Evolutionary conservation across 2,797 vertebrate species (phyloP).

Genomic region (Enteromius trimaculatus): DNA sequence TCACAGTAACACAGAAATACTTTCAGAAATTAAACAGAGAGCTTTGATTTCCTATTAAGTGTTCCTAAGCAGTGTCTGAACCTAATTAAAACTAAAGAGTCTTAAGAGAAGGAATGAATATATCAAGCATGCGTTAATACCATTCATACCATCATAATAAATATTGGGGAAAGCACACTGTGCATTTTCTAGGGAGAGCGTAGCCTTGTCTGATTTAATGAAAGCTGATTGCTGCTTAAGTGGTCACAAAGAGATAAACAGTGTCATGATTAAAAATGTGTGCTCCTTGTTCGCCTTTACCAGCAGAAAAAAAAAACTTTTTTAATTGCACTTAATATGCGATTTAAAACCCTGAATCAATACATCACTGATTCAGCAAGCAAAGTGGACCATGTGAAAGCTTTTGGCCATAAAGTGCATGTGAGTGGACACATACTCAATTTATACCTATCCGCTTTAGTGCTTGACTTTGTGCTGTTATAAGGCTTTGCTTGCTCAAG

Average conservation of each 20-base stretch:
- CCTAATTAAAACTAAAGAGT: background rate
- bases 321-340: conserved; percentile 22
- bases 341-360: conserved; percentile 33
- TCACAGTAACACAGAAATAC: background rate
- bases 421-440: background rate
- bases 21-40: background rate
- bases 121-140: background rate
- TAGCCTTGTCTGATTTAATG: conserved; percentile 14
- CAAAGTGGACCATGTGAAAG: conserved; percentile 24
- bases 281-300: background rate
- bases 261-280: conserved; percentile 15
- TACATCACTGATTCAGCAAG: conserved; percentile 13
- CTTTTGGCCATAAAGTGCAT: conserved; percentile 31
- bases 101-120: conserved; percentile 13
- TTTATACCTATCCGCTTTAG: background rate
- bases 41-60: background rate
- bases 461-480: conserved; percentile 1
- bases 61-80: background rate
- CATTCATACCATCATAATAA: conserved; percentile 30
- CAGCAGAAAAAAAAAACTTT: conserved; percentile 26
- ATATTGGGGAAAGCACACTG: background rate
- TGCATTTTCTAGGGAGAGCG: background rate
- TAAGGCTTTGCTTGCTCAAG: conserved; percentile 12
- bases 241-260: conserved; percentile 24
- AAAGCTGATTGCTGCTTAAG: conserved; percentile 9